Evolutionary conservation across 2,113 vertebrate species (phyloP), one percentile per base, ranked within the genome.

Genomic region (Trinectes maculatus): DNA sequence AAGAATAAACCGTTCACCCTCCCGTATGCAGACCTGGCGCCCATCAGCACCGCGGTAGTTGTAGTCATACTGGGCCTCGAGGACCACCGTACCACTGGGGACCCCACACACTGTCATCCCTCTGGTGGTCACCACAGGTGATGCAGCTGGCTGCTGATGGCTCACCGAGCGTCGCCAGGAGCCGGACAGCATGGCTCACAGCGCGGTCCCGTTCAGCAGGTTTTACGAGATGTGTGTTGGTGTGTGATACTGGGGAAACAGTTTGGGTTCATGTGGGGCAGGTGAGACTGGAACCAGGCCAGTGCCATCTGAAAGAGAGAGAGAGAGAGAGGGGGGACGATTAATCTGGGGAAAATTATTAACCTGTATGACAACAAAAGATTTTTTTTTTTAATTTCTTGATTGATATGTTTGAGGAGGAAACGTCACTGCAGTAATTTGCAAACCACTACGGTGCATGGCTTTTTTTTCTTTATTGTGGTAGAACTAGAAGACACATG

Each of bases 1-100:
- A n/a, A 97, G 92, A 59, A 94, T 76, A 58, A 98, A 95, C 6
- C 90, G 88, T 37, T 98, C 96, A 0, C 96, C 96, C 78, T 96
- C 95, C 1, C 86, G 82, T 59, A 98, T 95, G 85, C 89, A 93
- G 36, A 97, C 92, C 19, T 87, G 89, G 13, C 66, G 90, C 6
- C 96, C 95, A 6, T 97, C 95, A 37, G 92, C 80, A 0, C 89
- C 91, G 0, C 90, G 87, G 55, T 96, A 97, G 40, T 87, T 85
- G 71, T 96, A 96, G 85, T 93, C 91, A 37, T 95, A 95, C 76
- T 94, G 94, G 29, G 93, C 93, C 34, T 92, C 92, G 3, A 98
- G 91, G 58, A 94, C 77, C 66, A 93, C 90, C 0, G 86, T 85
- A 5, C 88, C 86, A 0, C 85, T 87, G 33, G 91, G 82, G 8